Conservation (phyloP, 30 jellyfish, hydroid and myxozoan genomes). For the Catostylus mosaicus region DNA sequence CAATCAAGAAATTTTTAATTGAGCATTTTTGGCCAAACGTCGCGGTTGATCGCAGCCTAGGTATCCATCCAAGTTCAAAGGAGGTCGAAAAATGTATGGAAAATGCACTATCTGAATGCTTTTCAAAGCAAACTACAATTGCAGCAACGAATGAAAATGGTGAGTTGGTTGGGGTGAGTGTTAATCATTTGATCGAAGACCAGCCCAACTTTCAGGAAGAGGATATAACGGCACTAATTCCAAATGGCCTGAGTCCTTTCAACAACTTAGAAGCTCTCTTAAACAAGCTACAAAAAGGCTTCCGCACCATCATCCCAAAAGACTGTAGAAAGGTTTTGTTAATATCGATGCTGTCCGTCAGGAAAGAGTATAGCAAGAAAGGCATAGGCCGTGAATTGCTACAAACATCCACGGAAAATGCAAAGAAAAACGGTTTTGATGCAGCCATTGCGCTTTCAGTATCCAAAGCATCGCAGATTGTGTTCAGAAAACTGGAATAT, state of each 20-base stretch:
- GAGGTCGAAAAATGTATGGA: not conserved
- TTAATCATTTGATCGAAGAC: conserved; percentile 1
- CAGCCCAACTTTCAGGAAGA: not conserved
- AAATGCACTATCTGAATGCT: not conserved
- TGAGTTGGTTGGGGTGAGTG: not conserved
- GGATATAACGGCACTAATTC: not conserved
- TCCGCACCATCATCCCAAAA: not conserved
- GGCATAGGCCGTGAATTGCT: conserved; percentile 1
- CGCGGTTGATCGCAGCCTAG: not conserved
- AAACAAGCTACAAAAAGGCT: not conserved
- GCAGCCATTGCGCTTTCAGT: conserved; percentile 7
- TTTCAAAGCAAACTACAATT: not conserved
- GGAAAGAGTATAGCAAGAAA: not conserved
- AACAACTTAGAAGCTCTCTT: not conserved
- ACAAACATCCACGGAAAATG: conserved; percentile 1
- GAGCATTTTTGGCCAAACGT: conserved; percentile 2
- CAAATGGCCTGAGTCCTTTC: not conserved
- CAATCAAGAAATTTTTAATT: not conserved
- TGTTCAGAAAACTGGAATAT: conserved; percentile 18
- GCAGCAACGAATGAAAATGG: not conserved
- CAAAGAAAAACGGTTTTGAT: conserved; percentile 8
- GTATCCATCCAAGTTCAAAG: not conserved
- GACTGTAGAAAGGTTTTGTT: not conserved
- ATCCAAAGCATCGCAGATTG: conserved; percentile 15
- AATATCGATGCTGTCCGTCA: conserved; percentile 5